Evolutionary conservation across 2,113 vertebrate genomes (phyloP), one percentile per base, ranked within the genome.

Genomic region (Cochlearius cochlearius): DNA sequence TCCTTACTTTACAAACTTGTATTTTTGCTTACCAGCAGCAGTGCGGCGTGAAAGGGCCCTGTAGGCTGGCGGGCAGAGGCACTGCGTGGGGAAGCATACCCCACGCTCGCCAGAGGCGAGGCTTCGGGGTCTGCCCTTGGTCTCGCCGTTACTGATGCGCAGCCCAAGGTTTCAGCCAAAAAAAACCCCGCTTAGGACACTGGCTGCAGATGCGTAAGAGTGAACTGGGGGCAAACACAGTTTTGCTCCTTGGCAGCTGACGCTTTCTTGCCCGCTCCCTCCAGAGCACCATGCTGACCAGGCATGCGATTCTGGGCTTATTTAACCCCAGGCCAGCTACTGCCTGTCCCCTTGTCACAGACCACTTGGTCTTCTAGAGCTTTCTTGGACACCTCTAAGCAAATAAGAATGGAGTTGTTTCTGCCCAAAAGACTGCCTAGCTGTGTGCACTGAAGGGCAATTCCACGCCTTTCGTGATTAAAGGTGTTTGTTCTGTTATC

Each of bases 101-200:
- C 11, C 58, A 34, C 19, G 1, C 32, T 55, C 1, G 3, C 64
- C 59, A 62, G 23, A 22, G 34, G 34, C 43, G 22, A 43, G 21
- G 18, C 41, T 49, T 72, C n/a, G 4, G 21, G 8, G 16, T 18
- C 53, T 50, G 41, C 16, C 41, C 66, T 52, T 32, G 39, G 29
- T 53, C 59, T 56, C 2, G 1, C 36, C 1, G 1, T 62, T 55
- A 45, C 25, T 2, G 4, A 39, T n/a, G 21, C 1, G 1, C 36
- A 73, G 20, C 21, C 21, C 18, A 23, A 56, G 49, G 53, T 39
- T 73, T 58, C 36, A 32, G 49, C 16, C 66, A 56, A 68, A 63
- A 72, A 27, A 43, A 30, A 0, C 3, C 10, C 49, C 47, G 50
- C 32, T 43, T 34, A 77, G n/a, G 59, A 25, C 47, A n/a, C 19